A percentile compares a stretch with the other conserved stretches of the same genome.
These are phyloP conservation scores for Karalla daura DNA, from an alignment of 2,797 vertebrate genomes.

Conservation along the genomic window DNA sequence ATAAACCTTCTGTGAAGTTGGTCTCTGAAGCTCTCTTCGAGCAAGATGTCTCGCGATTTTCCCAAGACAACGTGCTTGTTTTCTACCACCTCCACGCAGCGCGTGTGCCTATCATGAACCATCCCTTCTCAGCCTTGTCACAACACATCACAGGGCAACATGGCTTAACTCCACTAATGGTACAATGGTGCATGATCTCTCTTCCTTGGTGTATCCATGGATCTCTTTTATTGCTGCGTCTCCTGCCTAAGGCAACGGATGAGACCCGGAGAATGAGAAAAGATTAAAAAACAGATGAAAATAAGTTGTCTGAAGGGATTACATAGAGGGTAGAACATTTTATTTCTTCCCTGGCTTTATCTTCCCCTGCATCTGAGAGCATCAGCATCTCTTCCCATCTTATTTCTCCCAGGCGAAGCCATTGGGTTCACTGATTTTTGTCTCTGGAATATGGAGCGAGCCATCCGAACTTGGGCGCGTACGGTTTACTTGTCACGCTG, in stretches of 20 bases:
- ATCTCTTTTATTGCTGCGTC: slow-evolving; percentile 3
- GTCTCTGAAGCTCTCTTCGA: not conserved
- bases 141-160: slow-evolving; percentile 42
- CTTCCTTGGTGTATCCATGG: slow-evolving; percentile 10
- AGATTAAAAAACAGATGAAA: not conserved
- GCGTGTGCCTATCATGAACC: slow-evolving; percentile 37
- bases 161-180: slow-evolving; percentile 5
- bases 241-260: slow-evolving; percentile 30
- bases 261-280: slow-evolving; percentile 14
- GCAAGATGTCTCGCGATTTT: not conserved
- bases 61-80: slow-evolving; percentile 3
- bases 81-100: slow-evolving; percentile 29
- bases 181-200: slow-evolving; percentile 12
- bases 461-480: not conserved
- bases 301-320: slow-evolving; percentile 38
- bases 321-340: not conserved
- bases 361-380: slow-evolving; percentile 7
- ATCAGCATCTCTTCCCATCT: slow-evolving; percentile 17
- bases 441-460: not conserved
- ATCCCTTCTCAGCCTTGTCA: slow-evolving; percentile 40
- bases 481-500: slow-evolving; percentile 16
- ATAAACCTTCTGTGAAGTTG: slow-evolving; percentile 1
- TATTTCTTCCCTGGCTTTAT: not conserved
- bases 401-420: slow-evolving; percentile 31
- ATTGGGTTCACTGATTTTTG: slow-evolving; percentile 16